phyloP scores from a whole-genome alignment of 1,140 invertebrate species.

The Polypedilum pembai region DNA sequence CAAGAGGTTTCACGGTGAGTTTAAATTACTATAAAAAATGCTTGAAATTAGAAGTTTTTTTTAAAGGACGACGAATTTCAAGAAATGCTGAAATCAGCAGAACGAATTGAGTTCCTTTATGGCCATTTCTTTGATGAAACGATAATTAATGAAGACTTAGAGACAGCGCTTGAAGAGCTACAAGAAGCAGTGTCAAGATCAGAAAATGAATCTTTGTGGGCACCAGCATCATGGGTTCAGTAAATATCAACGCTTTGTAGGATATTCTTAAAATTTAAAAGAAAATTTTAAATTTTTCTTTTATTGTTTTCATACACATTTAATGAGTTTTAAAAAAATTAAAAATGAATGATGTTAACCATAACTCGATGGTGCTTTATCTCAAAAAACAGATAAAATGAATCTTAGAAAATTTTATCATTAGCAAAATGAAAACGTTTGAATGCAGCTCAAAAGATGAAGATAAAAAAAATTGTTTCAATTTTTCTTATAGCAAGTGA shows the following conservation, averaged over 20 bases:
- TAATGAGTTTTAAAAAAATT: no score
- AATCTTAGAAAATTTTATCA: not conserved
- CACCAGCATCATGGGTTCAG: slow-evolving; percentile 90
- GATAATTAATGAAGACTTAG: slow-evolving; percentile 85
- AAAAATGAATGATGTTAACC: no score
- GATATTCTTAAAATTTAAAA: no score
- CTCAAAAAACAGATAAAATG: no score
- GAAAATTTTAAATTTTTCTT: no score
- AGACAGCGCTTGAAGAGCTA: slow-evolving; percentile 79
- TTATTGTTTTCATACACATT: no score
- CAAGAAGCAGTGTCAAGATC: slow-evolving; percentile 72
- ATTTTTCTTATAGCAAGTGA: no score
- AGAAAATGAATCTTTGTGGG: slow-evolving; percentile 92
- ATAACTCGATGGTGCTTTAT: no score
- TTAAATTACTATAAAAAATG: slow-evolving; percentile 32
- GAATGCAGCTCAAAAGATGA: not conserved
- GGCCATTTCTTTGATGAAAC: slow-evolving; percentile 91
- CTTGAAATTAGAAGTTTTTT: slow-evolving; percentile 8
- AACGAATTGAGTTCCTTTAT: slow-evolving; percentile 89
- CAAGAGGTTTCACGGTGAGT: slow-evolving; percentile 79
- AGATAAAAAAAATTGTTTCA: no score
- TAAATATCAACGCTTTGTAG: slow-evolving; percentile 42
- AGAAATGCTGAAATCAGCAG: slow-evolving; percentile 78
- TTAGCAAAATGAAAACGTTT: not conserved
- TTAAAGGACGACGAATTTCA: slow-evolving; percentile 86